These are phyloP conservation scores for Solea solea DNA, from an alignment of 2,113 vertebrate species.

Conservation along the genomic window DNA sequence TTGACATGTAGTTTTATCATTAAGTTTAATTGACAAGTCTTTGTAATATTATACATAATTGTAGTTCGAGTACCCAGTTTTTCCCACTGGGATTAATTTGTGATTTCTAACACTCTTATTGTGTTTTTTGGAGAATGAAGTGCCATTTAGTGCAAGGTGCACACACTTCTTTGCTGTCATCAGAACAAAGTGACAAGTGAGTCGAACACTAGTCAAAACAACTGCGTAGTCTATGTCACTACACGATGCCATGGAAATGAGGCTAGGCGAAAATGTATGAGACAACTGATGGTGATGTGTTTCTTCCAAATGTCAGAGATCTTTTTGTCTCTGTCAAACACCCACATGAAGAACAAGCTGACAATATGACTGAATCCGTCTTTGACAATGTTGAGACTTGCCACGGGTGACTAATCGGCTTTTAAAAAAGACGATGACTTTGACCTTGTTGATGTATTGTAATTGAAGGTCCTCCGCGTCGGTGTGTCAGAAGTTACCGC, in stretches of 20 bases:
- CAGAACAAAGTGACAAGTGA: not conserved
- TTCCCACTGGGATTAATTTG: no score
- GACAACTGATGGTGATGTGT: constrained; percentile 7
- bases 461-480: not conserved
- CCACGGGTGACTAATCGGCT: constrained; percentile 51
- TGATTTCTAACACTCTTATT: not conserved
- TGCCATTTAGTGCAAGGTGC: not conserved
- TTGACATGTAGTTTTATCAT: no score
- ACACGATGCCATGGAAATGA: not conserved
- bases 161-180: not conserved
- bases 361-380: constrained; percentile 51
- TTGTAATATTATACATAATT: no score
- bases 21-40: no score
- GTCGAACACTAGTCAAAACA: not conserved
- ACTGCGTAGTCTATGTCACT: constrained; percentile 23
- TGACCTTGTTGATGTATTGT: constrained; percentile 16
- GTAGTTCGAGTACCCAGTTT: no score
- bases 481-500: not conserved
- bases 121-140: not conserved
- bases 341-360: constrained; percentile 38
- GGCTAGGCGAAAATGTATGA: not conserved
- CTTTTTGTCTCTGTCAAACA: constrained; percentile 45
- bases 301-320: constrained; percentile 49
- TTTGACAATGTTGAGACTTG: constrained; percentile 37
- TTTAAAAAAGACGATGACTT: constrained; percentile 33